Conservation (phyloP, 2,888 invertebrate species). For the Athripsodes cinereus region DNA sequence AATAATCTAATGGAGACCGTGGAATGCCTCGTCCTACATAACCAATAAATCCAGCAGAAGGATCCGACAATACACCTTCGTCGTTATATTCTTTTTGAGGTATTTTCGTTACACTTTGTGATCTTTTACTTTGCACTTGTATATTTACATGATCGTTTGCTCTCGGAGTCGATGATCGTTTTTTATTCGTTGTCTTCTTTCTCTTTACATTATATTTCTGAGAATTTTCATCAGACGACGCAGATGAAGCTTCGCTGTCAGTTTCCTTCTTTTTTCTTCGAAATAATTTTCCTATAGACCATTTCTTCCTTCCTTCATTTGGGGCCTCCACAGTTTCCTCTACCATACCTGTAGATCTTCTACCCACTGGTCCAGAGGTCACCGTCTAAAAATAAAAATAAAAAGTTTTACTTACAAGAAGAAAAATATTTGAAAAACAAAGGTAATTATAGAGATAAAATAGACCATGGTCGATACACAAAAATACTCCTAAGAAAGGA, state of each 20-base stretch:
- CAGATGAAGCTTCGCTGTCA: slow-evolving; percentile 53
- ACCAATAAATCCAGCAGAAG: slow-evolving; percentile 47
- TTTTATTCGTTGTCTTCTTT: slow-evolving; percentile 45
- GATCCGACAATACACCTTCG: slow-evolving; percentile 54
- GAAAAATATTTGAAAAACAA: not conserved
- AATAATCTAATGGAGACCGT: slow-evolving; percentile 33
- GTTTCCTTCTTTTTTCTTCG: slow-evolving; percentile 67
- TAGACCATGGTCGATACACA: too few relatives aligned
- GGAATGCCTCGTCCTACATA: slow-evolving; percentile 38
- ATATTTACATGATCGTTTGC: slow-evolving; percentile 63
- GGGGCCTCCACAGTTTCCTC: slow-evolving; percentile 37
- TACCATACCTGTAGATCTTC: slow-evolving; percentile 38
- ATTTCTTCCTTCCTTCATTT: slow-evolving; percentile 64
- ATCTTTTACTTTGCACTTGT: slow-evolving; percentile 48
- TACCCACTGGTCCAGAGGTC: slow-evolving; percentile 46
- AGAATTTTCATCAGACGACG: slow-evolving; percentile 41
- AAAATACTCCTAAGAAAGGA: too few relatives aligned
- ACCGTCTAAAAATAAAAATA: slow-evolving; percentile 40
- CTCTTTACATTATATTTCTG: slow-evolving; percentile 41
- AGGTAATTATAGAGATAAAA: not conserved
- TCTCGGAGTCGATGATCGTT: slow-evolving; percentile 42
- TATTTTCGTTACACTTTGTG: slow-evolving; percentile 46
- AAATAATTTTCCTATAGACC: slow-evolving; percentile 77
- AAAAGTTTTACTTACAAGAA: too few relatives aligned
- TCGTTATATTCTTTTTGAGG: slow-evolving; percentile 41